A percentile compares a stretch with the other conserved stretches of the same genome.
Conservation (phyloP, 2,888 invertebrate species). For the Terebella lapidaria region DNA sequence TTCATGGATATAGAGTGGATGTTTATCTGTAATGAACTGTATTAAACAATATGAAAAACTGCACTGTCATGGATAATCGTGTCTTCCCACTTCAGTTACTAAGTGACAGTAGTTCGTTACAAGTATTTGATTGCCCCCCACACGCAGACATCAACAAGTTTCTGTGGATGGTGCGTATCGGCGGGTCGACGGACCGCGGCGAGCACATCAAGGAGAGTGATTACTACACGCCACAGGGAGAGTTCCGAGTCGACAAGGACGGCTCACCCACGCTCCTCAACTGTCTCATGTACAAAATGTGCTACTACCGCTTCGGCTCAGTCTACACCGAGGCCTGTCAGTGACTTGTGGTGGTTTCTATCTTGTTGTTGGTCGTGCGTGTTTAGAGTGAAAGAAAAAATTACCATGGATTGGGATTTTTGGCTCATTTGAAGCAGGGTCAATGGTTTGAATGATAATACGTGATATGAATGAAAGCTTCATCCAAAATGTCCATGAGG, state of each 20-base stretch:
- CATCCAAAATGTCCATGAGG: no score
- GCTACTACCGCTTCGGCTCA: constrained; percentile 95
- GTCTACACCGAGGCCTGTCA: constrained; percentile 90
- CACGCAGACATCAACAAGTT: constrained; percentile 93
- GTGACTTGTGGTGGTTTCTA: no score
- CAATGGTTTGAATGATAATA: background rate
- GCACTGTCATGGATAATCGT: no score
- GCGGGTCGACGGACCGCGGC: constrained; percentile 91
- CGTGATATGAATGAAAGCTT: no score
- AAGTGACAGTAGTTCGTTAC: no score
- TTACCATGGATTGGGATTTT: no score
- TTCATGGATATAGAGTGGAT: no score
- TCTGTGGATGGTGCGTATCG: constrained; percentile 97
- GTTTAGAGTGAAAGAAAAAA: no score
- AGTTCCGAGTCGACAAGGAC: constrained; percentile 92
- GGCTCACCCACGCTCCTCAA: constrained; percentile 87
- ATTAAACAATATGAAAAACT: no score
- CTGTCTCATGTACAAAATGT: constrained; percentile 99
- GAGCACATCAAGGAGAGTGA: constrained; percentile 93
- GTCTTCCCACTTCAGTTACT: no score
- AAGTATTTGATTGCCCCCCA: no score
- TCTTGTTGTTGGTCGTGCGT: no score
- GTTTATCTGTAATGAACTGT: background rate
- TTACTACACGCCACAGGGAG: constrained; percentile 91
- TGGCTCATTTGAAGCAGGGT: background rate